These are phyloP conservation scores for Mimumesa dahlbomi DNA, from an alignment of 2,888 invertebrate species.

Conservation along the genomic window DNA sequence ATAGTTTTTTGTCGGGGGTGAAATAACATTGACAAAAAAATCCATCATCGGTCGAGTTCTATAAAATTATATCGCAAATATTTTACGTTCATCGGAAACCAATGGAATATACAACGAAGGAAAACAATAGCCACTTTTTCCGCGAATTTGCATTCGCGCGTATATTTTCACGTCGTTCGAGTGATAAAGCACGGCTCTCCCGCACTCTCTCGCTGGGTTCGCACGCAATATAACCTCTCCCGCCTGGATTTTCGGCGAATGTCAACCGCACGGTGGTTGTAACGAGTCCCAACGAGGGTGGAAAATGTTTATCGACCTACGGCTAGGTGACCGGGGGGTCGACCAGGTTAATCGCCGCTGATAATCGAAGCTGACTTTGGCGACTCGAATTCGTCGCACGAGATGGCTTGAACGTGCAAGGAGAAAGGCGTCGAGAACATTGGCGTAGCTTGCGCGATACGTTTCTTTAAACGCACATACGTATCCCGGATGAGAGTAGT, in stretches of 20 bases:
- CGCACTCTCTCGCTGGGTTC: too few species aligned
- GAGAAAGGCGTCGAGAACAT: neutral
- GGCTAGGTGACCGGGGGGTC: conserved; percentile 2
- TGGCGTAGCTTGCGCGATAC: too few species aligned
- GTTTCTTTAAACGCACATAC: too few species aligned
- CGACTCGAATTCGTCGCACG: conserved; percentile 46
- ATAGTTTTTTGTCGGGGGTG: too few species aligned
- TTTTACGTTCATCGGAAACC: neutral
- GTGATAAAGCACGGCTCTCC: neutral
- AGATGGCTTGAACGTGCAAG: conserved; percentile 41
- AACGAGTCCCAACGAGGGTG: conserved; percentile 12
- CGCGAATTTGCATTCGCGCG: neutral
- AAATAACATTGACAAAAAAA: too few species aligned
- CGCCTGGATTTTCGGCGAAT: conserved; percentile 8
- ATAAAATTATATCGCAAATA: neutral
- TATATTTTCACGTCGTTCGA: neutral
- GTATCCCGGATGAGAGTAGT: too few species aligned
- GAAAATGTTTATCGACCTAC: conserved; percentile 44
- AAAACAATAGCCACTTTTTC: neutral
- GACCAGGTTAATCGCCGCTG: conserved; percentile 34
- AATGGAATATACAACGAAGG: neutral
- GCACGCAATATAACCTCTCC: conserved; percentile 19
- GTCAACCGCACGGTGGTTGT: conserved; percentile 13
- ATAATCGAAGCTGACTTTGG: conserved; percentile 41
- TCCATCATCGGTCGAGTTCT: too few species aligned